Evolutionary conservation across 2,113 vertebrate species (phyloP).

Genomic region (Callaeas wilsoni): DNA sequence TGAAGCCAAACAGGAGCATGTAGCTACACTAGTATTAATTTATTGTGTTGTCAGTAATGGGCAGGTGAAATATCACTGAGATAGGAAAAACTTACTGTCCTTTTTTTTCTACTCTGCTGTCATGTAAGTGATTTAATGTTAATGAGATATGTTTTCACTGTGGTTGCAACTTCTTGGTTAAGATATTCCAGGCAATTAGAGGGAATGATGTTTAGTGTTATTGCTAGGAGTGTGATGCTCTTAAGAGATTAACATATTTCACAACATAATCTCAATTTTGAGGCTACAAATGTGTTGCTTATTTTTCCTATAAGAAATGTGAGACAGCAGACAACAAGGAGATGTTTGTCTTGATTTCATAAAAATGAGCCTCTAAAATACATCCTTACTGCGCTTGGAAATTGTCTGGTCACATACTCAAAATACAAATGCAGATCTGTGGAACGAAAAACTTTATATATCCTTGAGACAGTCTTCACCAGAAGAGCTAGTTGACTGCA

Average conservation of each 20-base stretch:
- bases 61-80: background rate
- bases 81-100: background rate
- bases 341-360: background rate
- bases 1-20: background rate
- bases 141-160: slow-evolving; percentile 47
- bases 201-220: slow-evolving; percentile 1
- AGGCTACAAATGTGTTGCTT: background rate
- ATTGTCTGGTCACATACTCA: background rate
- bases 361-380: background rate
- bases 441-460: background rate
- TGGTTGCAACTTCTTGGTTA: slow-evolving; percentile 24
- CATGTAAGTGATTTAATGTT: slow-evolving; percentile 5
- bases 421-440: background rate
- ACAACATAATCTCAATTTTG: background rate
- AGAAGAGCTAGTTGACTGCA: background rate
- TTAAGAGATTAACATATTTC: slow-evolving; percentile 18
- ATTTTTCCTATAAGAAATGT: slow-evolving; percentile 24
- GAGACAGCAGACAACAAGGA: background rate
- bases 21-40: background rate
- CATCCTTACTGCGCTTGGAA: background rate
- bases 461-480: background rate
- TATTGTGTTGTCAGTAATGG: slow-evolving; percentile 24
- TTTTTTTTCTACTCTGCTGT: slow-evolving; percentile 15
- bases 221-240: slow-evolving; percentile 34
- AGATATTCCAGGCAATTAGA: slow-evolving; percentile 26